Conservation (phyloP, 2,888 invertebrate species). For the Atrina japonica region DNA sequence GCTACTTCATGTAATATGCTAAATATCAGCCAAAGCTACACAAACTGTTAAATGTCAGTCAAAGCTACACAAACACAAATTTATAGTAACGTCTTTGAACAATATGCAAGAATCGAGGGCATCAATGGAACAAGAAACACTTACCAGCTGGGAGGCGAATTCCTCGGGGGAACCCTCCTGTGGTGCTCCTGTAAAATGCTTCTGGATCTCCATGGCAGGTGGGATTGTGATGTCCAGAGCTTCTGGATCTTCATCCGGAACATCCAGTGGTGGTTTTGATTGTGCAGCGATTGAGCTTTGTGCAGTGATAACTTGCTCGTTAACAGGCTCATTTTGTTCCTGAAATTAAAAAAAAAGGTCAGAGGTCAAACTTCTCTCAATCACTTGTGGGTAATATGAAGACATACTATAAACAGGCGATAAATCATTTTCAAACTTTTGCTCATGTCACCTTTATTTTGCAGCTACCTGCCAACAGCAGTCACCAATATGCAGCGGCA, state of each 20-base stretch:
- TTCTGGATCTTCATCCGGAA: conserved; percentile 58
- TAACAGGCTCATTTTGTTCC: conserved; percentile 21
- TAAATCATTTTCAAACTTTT: no score
- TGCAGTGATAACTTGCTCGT: background rate
- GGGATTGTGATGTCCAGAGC: conserved; percentile 89
- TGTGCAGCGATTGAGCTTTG: conserved; percentile 1
- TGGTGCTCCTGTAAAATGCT: conserved; percentile 1
- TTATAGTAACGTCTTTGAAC: no score
- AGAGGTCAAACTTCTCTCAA: no score
- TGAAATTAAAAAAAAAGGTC: conserved; percentile 4
- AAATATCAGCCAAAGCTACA: no score
- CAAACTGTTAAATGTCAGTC: no score
- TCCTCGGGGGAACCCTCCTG: conserved; percentile 1
- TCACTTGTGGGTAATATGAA: no score
- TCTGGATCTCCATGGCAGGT: conserved; percentile 91
- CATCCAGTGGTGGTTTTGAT: conserved; percentile 56
- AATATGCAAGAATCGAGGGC: background rate
- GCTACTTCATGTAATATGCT: no score
- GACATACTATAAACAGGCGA: no score
- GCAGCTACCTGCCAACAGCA: no score
- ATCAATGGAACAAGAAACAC: background rate
- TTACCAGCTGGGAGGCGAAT: background rate
- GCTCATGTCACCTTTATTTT: no score
- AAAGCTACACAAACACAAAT: no score
- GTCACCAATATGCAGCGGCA: no score